Base-by-base conservation (phyloP, 2,113 vertebrate genomes). In the Dascyllus trimaculatus region DNA sequence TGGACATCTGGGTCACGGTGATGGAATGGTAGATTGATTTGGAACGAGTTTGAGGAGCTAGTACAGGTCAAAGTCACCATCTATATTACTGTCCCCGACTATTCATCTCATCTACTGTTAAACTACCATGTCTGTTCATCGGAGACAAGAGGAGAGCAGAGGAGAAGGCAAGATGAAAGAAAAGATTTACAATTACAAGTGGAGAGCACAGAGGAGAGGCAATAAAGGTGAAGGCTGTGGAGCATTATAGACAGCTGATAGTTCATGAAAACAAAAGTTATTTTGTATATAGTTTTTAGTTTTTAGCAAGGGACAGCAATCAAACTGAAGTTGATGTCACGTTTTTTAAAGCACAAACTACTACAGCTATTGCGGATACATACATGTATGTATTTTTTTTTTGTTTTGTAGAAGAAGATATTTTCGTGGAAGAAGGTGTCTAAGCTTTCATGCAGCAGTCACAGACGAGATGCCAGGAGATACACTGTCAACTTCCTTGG, bases 21-120 rank as follows among this genome's bases (percentile, higher is more conserved):
- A 93, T 93, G 90, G 88, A 86, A 87, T 81, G 77, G 71, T 70
- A 89, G 89, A 94, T 93, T 93, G 93, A 95, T 93, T 91, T 88
- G 85, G 89, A 91, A 87, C 81, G 89, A 93, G 92, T 92, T 83
- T 78, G 78, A 88, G 80, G 73, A 85, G 89, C 78, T 79, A 82
- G 91, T 80, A 80, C 75, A 81, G 89, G 91, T 93, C 92, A 94
- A 88, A 86, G 87, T 67, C 90, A 81, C 91, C 87, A 89, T 91
- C 92, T 88, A 90, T 92, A 89, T 93, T 90, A 91, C 87, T 87
- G 85, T 60, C 72, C 58, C 75, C 76, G 80, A 87, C 80, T 75
- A 88, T 92, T 92, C 92, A 92, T 93, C 88, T 92, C 78, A 81
- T 82, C 89, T 79, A 18, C 71, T 83, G 70, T 74, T 80, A 43